phyloP scores from a whole-genome alignment of 2,113 vertebrate species.

The Rhabdornis inornatus region DNA sequence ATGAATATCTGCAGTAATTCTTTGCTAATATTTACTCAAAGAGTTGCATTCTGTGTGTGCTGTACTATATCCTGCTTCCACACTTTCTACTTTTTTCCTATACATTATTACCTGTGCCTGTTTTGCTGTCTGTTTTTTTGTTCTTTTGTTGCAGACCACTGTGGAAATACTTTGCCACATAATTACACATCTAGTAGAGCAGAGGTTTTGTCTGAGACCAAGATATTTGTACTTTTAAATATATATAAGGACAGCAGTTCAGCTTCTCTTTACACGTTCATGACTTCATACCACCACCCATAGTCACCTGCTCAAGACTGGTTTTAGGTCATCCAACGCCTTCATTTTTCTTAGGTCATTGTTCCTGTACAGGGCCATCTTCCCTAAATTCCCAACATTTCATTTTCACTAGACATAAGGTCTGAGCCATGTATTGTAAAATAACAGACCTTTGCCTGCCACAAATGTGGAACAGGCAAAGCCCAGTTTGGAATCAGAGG shows the following conservation, averaged over 20 bases:
- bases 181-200: neutral
- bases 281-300: neutral
- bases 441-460: neutral
- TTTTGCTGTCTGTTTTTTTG: neutral
- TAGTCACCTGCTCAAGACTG: neutral
- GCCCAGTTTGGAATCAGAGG: neutral
- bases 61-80: neutral
- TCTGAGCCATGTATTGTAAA: neutral
- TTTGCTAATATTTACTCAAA: slow-evolving; percentile 17
- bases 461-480: neutral
- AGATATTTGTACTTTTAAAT: neutral
- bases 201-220: neutral
- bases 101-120: neutral
- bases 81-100: neutral
- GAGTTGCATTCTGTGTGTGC: neutral
- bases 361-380: neutral
- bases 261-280: neutral
- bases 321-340: neutral
- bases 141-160: neutral
- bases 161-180: neutral
- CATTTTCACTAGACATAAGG: neutral
- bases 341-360: neutral
- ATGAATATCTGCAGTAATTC: neutral
- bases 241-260: neutral
- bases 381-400: neutral